A percentile compares a stretch with the other conserved stretches of the same genome.
Conservation (phyloP, 1,140 invertebrate genomes). For the Proctacanthus coquilletti region DNA sequence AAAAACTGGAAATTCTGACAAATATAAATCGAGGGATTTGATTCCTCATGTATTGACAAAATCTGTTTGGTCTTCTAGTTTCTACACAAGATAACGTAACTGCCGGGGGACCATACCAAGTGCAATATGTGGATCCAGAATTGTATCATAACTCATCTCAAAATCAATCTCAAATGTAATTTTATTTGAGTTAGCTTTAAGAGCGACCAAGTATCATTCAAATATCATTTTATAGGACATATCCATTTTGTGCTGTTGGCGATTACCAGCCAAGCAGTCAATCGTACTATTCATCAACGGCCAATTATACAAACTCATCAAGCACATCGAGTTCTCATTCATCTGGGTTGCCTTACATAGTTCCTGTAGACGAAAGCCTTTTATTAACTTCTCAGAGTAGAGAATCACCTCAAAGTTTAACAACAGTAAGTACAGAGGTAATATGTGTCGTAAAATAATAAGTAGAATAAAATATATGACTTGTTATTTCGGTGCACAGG, state of each 20-base stretch:
- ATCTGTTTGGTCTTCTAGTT: conserved; percentile 21
- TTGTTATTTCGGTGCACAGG: conserved; percentile 11
- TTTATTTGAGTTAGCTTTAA: conserved; percentile 9
- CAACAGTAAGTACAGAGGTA: conserved; percentile 32
- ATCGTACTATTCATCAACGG: conserved; percentile 35
- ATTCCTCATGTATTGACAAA: neutral
- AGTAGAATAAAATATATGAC: conserved; percentile 6
- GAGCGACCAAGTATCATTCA: conserved; percentile 4
- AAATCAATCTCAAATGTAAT: conserved; percentile 50
- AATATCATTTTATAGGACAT: conserved; percentile 43
- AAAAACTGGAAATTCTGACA: neutral
- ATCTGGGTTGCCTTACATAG: conserved; percentile 44
- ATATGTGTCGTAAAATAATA: conserved; percentile 4
- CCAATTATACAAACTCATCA: conserved; percentile 35
- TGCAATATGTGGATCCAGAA: conserved; percentile 53
- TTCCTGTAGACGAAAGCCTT: conserved; percentile 39
- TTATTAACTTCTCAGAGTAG: conserved; percentile 42
- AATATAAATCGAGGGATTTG: neutral
- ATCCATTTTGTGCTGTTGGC: conserved; percentile 71
- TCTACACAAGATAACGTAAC: conserved; percentile 33
- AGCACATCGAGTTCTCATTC: conserved; percentile 34
- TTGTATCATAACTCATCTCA: conserved; percentile 35
- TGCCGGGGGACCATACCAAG: conserved; percentile 41
- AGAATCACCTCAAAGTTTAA: conserved; percentile 52
- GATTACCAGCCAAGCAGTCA: conserved; percentile 41